These are phyloP conservation scores for Florisuga fusca DNA, from an alignment of 2,797 vertebrate species.

Conservation along the genomic window DNA sequence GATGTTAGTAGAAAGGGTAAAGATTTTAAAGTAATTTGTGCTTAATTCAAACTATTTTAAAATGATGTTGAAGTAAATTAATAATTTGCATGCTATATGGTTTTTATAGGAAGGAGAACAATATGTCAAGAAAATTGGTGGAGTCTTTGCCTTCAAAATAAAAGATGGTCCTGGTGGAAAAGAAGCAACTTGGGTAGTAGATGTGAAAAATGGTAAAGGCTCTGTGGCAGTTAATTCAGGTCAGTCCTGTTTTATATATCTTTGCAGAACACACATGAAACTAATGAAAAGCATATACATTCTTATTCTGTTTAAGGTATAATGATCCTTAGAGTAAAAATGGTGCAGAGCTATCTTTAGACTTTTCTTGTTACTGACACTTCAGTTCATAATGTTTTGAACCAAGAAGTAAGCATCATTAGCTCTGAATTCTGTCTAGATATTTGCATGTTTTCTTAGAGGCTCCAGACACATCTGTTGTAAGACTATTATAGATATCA, in stretches of 20 bases:
- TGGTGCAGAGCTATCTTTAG: not conserved
- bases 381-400: not conserved
- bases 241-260: constrained; percentile 63
- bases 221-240: constrained; percentile 87
- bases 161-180: constrained; percentile 90
- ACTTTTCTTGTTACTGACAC: not conserved
- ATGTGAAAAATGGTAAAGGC: constrained; percentile 94
- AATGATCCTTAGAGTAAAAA: not conserved
- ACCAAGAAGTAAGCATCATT: not conserved
- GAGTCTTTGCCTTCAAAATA: constrained; percentile 93
- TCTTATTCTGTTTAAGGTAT: not conserved
- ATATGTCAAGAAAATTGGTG: constrained; percentile 92
- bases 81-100: not conserved
- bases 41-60: not conserved
- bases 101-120: constrained; percentile 89
- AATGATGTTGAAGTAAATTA: not conserved
- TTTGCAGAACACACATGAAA: not conserved
- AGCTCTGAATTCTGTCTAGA: not conserved
- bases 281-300: not conserved
- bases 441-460: not conserved
- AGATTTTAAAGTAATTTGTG: not conserved
- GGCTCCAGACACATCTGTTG: not conserved
- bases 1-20: not conserved
- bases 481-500: not conserved
- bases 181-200: constrained; percentile 93